Conservation (phyloP, 2,797 vertebrate species). For the Garrulus glandarius region DNA sequence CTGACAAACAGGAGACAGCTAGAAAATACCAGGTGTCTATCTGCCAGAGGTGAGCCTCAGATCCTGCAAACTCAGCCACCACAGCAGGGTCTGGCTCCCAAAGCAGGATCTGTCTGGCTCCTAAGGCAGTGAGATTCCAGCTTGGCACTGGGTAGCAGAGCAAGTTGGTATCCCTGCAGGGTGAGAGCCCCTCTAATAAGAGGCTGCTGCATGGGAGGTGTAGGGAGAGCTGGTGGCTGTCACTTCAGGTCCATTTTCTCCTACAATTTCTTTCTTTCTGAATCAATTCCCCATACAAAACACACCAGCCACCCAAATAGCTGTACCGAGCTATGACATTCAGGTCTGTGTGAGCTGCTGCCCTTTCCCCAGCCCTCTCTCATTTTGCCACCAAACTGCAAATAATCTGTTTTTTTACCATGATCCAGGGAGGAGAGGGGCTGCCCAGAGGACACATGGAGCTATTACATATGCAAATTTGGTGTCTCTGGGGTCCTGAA, state of each 20-base stretch:
- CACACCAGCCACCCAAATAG: neutral
- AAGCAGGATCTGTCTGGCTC: neutral
- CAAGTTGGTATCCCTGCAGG: neutral
- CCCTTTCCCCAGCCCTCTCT: neutral
- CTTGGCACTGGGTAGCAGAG: neutral
- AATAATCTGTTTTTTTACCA: neutral
- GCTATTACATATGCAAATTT: neutral
- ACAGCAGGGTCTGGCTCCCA: neutral
- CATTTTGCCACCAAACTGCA: neutral
- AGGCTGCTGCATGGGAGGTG: neutral
- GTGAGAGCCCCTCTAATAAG: neutral
- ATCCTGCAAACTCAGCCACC: neutral
- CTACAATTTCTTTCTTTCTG: neutral
- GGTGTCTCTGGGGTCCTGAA: neutral
- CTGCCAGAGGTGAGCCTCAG: neutral
- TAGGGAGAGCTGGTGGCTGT: neutral
- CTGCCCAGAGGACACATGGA: neutral
- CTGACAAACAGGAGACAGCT: neutral
- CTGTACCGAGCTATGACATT: neutral
- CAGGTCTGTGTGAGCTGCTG: neutral
- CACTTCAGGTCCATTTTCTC: neutral
- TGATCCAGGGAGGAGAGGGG: neutral
- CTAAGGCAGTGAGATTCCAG: neutral
- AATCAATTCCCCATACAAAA: neutral
- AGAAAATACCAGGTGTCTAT: neutral